Conservation (phyloP, 2,797 vertebrate species). For the Lagocephalus sceleratus region DNA sequence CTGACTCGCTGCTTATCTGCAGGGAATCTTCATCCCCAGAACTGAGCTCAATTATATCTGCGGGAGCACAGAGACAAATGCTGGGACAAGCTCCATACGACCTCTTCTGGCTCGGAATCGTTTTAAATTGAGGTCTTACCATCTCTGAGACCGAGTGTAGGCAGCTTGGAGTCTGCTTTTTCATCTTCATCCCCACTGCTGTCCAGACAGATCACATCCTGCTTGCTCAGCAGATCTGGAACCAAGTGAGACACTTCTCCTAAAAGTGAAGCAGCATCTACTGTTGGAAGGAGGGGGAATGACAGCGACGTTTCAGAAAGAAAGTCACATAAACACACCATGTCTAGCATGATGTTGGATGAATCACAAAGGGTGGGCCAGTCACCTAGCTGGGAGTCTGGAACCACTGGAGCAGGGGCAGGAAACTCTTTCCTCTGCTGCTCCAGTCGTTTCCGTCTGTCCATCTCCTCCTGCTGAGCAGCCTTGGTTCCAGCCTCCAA, state of each 20-base stretch:
- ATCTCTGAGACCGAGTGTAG: conserved; percentile 56
- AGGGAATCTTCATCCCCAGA: conserved; percentile 92
- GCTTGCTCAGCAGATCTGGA: conserved; percentile 75
- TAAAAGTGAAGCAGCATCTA: conserved; percentile 81
- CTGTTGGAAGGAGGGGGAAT: conserved; percentile 55
- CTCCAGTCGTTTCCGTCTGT: conserved; percentile 92
- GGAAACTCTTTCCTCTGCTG: conserved; percentile 95
- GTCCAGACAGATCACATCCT: conserved; percentile 96
- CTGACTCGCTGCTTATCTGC: conserved; percentile 90
- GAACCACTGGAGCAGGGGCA: conserved; percentile 66
- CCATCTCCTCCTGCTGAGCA: conserved; percentile 96
- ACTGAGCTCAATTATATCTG: conserved; percentile 96
- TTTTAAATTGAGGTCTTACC: conserved; percentile 39
- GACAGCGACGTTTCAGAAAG: conserved; percentile 6
- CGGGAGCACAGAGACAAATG: conserved; percentile 3
- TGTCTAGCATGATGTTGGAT: neutral
- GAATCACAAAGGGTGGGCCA: neutral
- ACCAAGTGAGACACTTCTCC: conserved; percentile 83
- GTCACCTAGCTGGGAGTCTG: conserved; percentile 86
- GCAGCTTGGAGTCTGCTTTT: conserved; percentile 45
- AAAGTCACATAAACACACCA: neutral
- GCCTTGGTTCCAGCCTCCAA: conserved; percentile 96
- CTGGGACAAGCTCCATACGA: neutral
- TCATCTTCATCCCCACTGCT: conserved; percentile 89
- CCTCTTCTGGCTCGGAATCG: neutral